These are phyloP conservation scores for Polypterus bichir DNA, from an alignment of 2,113 vertebrate species.

Conservation along the genomic window DNA sequence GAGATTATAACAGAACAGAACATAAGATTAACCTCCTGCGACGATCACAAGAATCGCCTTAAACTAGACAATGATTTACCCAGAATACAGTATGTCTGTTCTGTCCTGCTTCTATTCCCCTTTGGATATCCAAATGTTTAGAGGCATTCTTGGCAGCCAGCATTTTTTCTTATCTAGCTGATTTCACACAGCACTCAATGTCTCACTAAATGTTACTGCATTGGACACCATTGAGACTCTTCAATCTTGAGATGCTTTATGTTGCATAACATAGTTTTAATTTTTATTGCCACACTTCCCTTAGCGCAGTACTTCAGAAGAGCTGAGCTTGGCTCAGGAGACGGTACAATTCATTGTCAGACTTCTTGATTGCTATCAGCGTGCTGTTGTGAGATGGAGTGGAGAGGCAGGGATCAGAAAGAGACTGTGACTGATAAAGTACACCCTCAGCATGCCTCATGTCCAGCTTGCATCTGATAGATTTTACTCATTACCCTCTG, in stretches of 20 bases:
- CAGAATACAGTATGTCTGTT: no score
- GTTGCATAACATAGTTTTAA: background rate
- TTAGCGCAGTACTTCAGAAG: background rate
- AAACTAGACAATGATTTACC: no score
- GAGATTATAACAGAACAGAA: no score
- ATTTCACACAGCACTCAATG: no score
- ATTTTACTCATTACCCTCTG: conserved; percentile 27
- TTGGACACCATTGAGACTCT: background rate
- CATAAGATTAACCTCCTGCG: no score
- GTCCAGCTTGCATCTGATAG: conserved; percentile 22
- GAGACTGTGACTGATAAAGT: conserved; percentile 20
- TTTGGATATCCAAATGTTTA: no score
- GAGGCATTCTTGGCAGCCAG: no score
- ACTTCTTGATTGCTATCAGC: conserved; percentile 10
- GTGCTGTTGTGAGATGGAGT: conserved; percentile 15
- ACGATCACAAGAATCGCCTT: no score
- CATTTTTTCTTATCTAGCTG: no score
- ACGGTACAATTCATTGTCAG: conserved; percentile 10
- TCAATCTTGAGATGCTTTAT: background rate
- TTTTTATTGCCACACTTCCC: background rate
- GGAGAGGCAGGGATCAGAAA: conserved; percentile 16
- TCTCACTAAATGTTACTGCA: no score
- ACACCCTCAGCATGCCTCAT: conserved; percentile 17
- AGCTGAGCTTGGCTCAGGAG: conserved; percentile 8
- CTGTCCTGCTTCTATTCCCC: no score